Conservation (phyloP, 2,888 invertebrate genomes). For the Cephus rjabovi region DNA sequence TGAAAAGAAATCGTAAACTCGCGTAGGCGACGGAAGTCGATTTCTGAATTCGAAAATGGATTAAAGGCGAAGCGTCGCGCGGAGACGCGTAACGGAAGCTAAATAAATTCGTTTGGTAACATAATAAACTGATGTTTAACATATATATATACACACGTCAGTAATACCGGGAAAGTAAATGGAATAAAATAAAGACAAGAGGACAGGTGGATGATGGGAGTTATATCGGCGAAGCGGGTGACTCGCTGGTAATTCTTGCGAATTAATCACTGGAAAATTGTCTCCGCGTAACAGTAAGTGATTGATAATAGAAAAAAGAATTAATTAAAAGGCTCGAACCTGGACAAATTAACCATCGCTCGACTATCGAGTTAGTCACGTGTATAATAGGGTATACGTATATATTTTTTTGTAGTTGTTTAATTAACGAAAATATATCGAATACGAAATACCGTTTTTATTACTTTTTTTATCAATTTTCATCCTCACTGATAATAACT, state of each 20-base stretch:
- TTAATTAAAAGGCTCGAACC: no score
- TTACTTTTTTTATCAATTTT: no score
- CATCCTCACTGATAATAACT: no score
- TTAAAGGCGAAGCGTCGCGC: not conserved
- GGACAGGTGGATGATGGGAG: not conserved
- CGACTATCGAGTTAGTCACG: no score
- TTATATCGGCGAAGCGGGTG: not conserved
- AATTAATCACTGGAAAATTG: not conserved
- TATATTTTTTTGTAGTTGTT: no score
- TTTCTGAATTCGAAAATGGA: not conserved
- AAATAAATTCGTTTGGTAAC: not conserved
- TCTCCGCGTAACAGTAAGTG: not conserved
- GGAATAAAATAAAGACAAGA: not conserved
- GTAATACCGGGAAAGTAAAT: not conserved
- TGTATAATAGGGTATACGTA: no score
- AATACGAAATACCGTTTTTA: no score
- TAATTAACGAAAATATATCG: no score
- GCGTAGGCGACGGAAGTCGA: not conserved
- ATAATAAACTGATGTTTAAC: not conserved
- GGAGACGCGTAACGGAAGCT: not conserved
- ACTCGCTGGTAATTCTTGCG: not conserved
- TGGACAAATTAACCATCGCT: no score
- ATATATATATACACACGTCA: no score
- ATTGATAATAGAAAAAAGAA: not conserved
- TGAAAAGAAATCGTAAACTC: not conserved